These are phyloP conservation scores for Collichthys lucidus DNA, from an alignment of 2,113 vertebrate genomes.

Conservation along the genomic window DNA sequence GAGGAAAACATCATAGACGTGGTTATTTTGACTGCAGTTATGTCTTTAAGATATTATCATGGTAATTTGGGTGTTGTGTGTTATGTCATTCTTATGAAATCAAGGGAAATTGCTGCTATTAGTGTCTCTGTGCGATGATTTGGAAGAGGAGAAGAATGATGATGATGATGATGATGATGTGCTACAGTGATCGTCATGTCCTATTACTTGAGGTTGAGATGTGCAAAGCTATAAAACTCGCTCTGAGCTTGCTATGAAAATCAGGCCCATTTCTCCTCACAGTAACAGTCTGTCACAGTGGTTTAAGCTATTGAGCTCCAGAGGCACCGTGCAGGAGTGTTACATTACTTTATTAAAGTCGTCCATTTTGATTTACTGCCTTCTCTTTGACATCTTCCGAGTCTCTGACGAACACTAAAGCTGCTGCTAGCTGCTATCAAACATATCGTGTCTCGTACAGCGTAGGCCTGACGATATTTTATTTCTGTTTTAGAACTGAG, in stretches of 20 bases:
- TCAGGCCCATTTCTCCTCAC: neutral
- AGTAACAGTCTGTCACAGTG: neutral
- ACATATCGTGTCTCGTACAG: neutral
- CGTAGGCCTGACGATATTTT: neutral
- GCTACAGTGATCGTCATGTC: slow-evolving; percentile 32
- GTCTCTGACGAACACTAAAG: neutral
- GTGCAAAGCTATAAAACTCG: neutral
- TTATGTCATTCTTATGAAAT: slow-evolving; percentile 67
- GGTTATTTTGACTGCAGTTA: slow-evolving; percentile 64
- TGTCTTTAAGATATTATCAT: slow-evolving; percentile 68
- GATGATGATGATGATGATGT: slow-evolving; percentile 25
- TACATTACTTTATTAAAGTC: neutral
- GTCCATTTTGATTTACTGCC: slow-evolving; percentile 2
- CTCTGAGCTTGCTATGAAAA: neutral
- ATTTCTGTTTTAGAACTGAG: neutral
- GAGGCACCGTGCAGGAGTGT: neutral
- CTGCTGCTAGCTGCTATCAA: neutral
- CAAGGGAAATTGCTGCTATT: slow-evolving; percentile 72
- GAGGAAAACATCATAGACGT: slow-evolving; percentile 19
- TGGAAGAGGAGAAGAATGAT: slow-evolving; percentile 41
- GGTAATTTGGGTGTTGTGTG: slow-evolving; percentile 55
- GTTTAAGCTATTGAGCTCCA: slow-evolving; percentile 5
- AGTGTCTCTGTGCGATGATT: slow-evolving; percentile 46
- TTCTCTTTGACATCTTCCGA: slow-evolving; percentile 3
- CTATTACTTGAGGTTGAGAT: slow-evolving; percentile 10